Evolutionary conservation across 2,113 vertebrate species (phyloP), one percentile per base, ranked within the genome.

Genomic region (Motacilla tschutschensis): DNA sequence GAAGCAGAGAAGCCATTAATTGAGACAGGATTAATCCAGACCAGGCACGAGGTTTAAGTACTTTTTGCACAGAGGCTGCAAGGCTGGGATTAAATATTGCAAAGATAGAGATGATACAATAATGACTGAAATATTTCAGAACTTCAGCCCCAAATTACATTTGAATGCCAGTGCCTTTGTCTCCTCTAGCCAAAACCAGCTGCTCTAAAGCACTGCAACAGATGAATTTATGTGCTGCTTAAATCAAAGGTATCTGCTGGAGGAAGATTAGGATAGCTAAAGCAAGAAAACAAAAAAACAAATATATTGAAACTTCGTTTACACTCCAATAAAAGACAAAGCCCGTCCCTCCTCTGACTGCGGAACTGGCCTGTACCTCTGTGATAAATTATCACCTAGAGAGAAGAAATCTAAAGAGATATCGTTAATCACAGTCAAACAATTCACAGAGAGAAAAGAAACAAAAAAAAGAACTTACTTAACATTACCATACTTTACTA

Each of bases 401-500:
- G 98, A 99, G 98, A 98, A 98, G 98, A 98, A 97, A 99, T 98
- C 99, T 99, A 98, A 98, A 98, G 97, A 99, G 98, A 99, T 97
- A 99, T 97, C 93, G 98, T 99, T 99, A 99, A 99, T 99, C 98
- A 99, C 98, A 98, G 97, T 98, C 97, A 98, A 98, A 98, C 98
- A 98, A 98, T 98, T 98, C 97, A 99, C 97, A 98, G 96, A 97
- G 95, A 98, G 98, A 97, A 94, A 93, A 94, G 72, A 83, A 95
- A 98, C 97, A 96, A 91, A 83, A 97, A 97, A 97, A 95, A 98
- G 93, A 98, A 96, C 98, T 98, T 99, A 98, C 98, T 99, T 99
- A 99, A 98, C 98, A 92, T 97, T 97, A 98, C 98, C 98, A 97
- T 98, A 98, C 96, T 97, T 97, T 97, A 97, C 98, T 98, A 98